Conservation (phyloP, 2,113 vertebrate species). For the Eolophus roseicapilla region DNA sequence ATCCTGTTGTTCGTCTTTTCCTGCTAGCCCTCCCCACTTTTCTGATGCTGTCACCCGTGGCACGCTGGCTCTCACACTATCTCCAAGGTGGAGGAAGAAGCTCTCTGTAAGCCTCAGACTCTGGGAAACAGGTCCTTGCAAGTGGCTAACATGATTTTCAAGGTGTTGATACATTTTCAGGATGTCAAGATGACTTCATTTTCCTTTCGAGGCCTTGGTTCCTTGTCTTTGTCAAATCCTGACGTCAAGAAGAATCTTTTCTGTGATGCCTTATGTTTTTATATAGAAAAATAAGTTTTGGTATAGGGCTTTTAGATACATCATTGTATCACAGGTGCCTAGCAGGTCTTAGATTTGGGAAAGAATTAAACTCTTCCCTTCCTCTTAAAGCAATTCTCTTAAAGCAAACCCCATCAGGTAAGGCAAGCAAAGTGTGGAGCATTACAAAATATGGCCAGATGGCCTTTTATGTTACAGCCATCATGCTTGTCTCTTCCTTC, state of each 20-base stretch:
- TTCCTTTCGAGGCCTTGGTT: not conserved
- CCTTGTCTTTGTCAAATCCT: not conserved
- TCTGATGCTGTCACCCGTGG: not conserved
- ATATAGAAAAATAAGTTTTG: not conserved
- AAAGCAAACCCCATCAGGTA: not conserved
- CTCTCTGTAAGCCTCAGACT: not conserved
- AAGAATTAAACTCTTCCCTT: not conserved
- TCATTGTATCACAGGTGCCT: not conserved
- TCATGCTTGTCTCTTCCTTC: not conserved
- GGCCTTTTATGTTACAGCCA: not conserved
- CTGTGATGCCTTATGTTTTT: not conserved
- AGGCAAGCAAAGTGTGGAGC: not conserved
- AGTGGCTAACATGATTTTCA: not conserved
- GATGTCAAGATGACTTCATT: not conserved
- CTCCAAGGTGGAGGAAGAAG: not conserved
- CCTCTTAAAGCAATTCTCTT: not conserved
- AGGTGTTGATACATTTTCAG: not conserved
- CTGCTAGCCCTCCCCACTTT: not conserved
- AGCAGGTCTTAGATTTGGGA: not conserved
- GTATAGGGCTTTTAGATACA: not conserved
- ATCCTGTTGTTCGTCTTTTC: not conserved
- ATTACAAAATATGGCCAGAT: not conserved
- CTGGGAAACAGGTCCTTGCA: not conserved
- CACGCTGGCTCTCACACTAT: not conserved
- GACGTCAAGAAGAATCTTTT: not conserved